Percentiles rank a stretch among this genome's conserved stretches.
Evolutionary conservation across 2,113 vertebrate species (phyloP).

Genomic region (Syngnathus scovelli): DNA sequence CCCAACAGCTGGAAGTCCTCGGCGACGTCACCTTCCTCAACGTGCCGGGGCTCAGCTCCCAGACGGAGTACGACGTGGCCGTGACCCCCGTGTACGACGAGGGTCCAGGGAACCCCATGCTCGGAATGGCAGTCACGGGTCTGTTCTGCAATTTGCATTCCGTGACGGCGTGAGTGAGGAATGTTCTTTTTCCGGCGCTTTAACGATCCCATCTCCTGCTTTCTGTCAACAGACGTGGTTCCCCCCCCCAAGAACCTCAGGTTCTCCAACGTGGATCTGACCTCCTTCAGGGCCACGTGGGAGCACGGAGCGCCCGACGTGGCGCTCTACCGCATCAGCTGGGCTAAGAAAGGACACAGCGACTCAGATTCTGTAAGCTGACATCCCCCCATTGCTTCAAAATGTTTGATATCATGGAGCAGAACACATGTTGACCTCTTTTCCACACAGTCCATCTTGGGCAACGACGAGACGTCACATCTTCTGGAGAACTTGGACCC

Average conservation of each 20-base stretch:
- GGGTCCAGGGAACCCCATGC: conserved; percentile 72
- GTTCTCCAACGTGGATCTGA: conserved; percentile 80
- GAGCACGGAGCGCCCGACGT: conserved; percentile 90
- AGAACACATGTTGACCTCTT: not conserved
- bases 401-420: no score
- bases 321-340: conserved; percentile 84
- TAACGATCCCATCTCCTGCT: not conserved
- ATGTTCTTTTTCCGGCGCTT: conserved; percentile 5
- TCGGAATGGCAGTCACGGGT: conserved; percentile 77
- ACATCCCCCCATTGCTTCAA: not conserved
- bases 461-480: conserved; percentile 75
- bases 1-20: conserved; percentile 74
- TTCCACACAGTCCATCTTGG: conserved; percentile 76
- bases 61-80: conserved; percentile 80
- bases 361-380: conserved; percentile 58
- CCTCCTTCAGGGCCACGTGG: conserved; percentile 86
- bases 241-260: conserved; percentile 84
- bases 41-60: conserved; percentile 79
- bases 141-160: not conserved
- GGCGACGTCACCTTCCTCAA: conserved; percentile 70
- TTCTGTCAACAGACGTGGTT: conserved; percentile 71
- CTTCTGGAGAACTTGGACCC: conserved; percentile 81
- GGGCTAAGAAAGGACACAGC: conserved; percentile 70
- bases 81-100: conserved; percentile 81
- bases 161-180: not conserved